Percentiles rank a stretch among this genome's conserved stretches.
phyloP scores from a whole-genome alignment of 2,888 invertebrate genomes.

The Electrophaes corylata region DNA sequence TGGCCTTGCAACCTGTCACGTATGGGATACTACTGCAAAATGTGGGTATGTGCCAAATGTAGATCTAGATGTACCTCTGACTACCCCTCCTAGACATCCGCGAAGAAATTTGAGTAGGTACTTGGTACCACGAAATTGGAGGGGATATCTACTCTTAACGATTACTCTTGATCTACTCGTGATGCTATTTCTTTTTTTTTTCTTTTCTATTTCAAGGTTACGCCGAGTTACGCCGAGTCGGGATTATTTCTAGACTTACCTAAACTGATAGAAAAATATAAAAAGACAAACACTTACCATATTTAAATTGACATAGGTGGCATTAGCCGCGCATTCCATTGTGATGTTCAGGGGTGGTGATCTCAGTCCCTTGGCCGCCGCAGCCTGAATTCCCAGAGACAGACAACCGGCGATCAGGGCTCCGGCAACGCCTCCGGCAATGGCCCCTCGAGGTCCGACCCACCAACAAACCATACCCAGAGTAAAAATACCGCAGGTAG shows the following conservation, averaged over 20 bases:
- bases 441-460: constrained; percentile 88
- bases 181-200: too few relatives aligned
- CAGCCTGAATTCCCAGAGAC: constrained; percentile 88
- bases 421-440: constrained; percentile 85
- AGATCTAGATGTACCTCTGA: too few relatives aligned
- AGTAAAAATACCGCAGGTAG: constrained; percentile 92
- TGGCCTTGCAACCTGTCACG: too few relatives aligned
- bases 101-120: too few relatives aligned
- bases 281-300: constrained; percentile 54
- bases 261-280: background rate
- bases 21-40: too few relatives aligned
- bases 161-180: too few relatives aligned
- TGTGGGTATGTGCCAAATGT: too few relatives aligned
- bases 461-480: constrained; percentile 93
- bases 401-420: constrained; percentile 85
- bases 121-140: too few relatives aligned
- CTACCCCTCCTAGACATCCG: too few relatives aligned
- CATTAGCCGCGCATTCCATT: constrained; percentile 57
- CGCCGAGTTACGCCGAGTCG: too few relatives aligned
- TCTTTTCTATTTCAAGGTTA: too few relatives aligned
- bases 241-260: background rate
- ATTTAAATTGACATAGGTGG: constrained; percentile 58
- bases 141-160: too few relatives aligned
- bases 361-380: constrained; percentile 84
- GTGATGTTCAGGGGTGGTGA: constrained; percentile 69